A percentile compares a stretch with the other conserved stretches of the same genome.
Evolutionary conservation across 2,113 vertebrate species (phyloP).

Genomic region (Prochilodus magdalenae): DNA sequence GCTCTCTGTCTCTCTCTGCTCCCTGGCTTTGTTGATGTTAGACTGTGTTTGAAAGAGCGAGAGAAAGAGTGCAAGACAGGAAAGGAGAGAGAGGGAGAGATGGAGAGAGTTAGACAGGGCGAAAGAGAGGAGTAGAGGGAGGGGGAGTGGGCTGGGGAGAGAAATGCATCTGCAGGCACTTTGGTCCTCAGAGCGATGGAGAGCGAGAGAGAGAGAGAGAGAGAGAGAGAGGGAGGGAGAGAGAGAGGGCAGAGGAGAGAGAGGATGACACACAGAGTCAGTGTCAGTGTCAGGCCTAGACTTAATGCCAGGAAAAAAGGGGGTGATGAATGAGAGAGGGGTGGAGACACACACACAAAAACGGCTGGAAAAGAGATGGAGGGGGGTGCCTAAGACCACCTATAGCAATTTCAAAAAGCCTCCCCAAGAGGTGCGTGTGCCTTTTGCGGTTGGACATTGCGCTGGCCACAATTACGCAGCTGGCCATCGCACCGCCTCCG

Average conservation of each 20-base stretch:
- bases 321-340: slow-evolving; percentile 56
- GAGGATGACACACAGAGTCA: slow-evolving; percentile 75
- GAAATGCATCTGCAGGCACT: slow-evolving; percentile 63
- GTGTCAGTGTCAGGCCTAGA: slow-evolving; percentile 77
- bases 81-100: slow-evolving; percentile 39
- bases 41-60: slow-evolving; percentile 49
- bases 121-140: slow-evolving; percentile 55
- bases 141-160: slow-evolving; percentile 52
- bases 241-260: slow-evolving; percentile 32
- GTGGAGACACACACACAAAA: slow-evolving; percentile 32
- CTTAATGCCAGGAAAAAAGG: slow-evolving; percentile 75
- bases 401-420: slow-evolving; percentile 41
- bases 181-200: slow-evolving; percentile 60
- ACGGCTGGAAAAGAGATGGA: slow-evolving; percentile 40
- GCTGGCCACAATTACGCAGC: slow-evolving; percentile 16
- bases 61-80: slow-evolving; percentile 33
- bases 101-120: slow-evolving; percentile 55
- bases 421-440: slow-evolving; percentile 12
- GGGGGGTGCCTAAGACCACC: slow-evolving; percentile 25
- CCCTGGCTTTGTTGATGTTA: slow-evolving; percentile 55
- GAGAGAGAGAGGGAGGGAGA: slow-evolving; percentile 26
- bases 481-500: slow-evolving; percentile 8
- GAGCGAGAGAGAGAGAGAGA: slow-evolving; percentile 48
- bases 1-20: slow-evolving; percentile 36
- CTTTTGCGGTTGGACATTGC: slow-evolving; percentile 30